phyloP scores from a whole-genome alignment of 2,797 vertebrate species.

The Argyrosomus regius region DNA sequence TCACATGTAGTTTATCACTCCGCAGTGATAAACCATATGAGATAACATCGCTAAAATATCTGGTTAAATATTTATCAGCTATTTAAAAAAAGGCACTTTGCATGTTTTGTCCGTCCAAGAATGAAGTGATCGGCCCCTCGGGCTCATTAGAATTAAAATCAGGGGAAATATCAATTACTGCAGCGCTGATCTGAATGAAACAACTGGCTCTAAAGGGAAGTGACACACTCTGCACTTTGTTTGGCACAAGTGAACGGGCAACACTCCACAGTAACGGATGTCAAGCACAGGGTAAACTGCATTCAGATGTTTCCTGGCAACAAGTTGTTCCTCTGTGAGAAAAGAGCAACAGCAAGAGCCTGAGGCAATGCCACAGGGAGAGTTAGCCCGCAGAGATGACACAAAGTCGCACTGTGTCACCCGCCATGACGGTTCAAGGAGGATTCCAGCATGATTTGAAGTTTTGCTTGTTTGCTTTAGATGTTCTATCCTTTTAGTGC shows the following conservation, averaged over 20 bases:
- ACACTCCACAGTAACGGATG: constrained; percentile 29
- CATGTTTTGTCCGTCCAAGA: constrained; percentile 47
- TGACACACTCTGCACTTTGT: constrained; percentile 34
- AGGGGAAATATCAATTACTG: constrained; percentile 18
- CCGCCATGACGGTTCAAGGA: constrained; percentile 22
- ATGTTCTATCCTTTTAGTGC: neutral
- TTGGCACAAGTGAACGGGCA: constrained; percentile 22
- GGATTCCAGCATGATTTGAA: constrained; percentile 57
- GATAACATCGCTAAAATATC: constrained; percentile 35
- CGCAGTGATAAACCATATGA: constrained; percentile 9
- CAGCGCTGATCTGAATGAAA: constrained; percentile 33
- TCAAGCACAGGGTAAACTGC: constrained; percentile 29
- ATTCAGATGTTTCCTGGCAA: constrained; percentile 42
- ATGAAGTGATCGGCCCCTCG: constrained; percentile 26
- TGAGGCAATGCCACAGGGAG: neutral
- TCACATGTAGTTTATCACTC: neutral
- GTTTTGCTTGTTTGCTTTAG: neutral
- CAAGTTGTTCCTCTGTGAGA: constrained; percentile 28
- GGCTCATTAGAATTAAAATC: constrained; percentile 34
- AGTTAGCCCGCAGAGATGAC: constrained; percentile 5
- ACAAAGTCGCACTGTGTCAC: constrained; percentile 12
- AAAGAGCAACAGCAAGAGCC: constrained; percentile 9
- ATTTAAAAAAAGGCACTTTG: constrained; percentile 80
- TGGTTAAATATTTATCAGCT: constrained; percentile 46
- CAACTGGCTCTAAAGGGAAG: constrained; percentile 27